Evolutionary conservation across 1,140 invertebrate genomes (phyloP), one percentile per base, ranked within the genome.

Genomic region (Charaxes varanes): DNA sequence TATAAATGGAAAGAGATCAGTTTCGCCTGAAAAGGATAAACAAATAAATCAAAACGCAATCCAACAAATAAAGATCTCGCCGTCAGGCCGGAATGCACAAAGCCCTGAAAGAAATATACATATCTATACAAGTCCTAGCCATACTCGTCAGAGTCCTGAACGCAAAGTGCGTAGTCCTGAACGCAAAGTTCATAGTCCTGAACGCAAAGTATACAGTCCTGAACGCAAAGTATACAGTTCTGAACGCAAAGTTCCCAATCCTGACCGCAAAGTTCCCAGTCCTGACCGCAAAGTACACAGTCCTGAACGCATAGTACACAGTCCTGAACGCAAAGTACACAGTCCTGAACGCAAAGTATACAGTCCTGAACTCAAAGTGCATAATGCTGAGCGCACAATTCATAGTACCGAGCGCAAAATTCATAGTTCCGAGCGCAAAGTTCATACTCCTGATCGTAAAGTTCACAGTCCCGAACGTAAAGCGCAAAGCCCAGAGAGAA

Each of bases 1-100:
- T 12, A 10, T 62, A 0, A 77, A 76, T 22, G 70, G 67, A 2
- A 72, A 69, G 33, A 63, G 73, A 6, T 71, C 71, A 13, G 65
- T 63, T 1, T 83, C 77, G 11, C 79, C 73, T 4, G 61, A 70
- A 17, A 77, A 71, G 38, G 50, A 40, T 48, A 16, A 24, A 13
- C 6, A 4, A 11, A 26, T 34, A 23, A 60, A 43, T 37, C 53
- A 41, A 31, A 31, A 12, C 11, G 11, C 15, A 6, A 33, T 35
- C 31, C 33, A 40, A 6, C 40, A 36, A 22, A 45, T 11, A 31
- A 23, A 37, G 6, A 15, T 18, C n/a, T n/a, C n/a, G 13, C n/a
- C 6, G 7, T 28, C n/a, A 15, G 13, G 11, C 6, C 6, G 15
- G 2, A 28, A 6, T 1, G 15, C 3, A 15, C 8, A 1, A 5